Evolutionary conservation across 2,888 invertebrate genomes (phyloP), one percentile per base, ranked within the genome.

Genomic region (Megastigmus dorsalis): DNA sequence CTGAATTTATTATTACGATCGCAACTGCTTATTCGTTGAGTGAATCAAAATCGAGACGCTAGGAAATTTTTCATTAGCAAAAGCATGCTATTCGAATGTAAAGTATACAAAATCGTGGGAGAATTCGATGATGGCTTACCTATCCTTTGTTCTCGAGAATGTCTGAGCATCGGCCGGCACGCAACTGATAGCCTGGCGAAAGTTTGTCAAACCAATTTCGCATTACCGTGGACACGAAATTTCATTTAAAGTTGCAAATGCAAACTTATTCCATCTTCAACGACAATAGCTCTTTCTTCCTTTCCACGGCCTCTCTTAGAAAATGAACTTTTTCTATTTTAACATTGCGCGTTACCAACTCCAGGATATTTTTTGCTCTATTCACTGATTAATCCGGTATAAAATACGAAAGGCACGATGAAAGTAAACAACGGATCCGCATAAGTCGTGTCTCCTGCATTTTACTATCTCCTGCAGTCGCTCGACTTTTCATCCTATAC

Each of bases 201-300:
- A 59, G 33, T 68, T 68, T 38, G 18, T 28, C 36, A 57, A 68
- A 48, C 57, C 50, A 68, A 68, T 68, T 68, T 50, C 18, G 48
- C 15, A 36, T 66, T 66, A 54, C 54, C 13, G 9, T 15, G n/a
- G 28, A 28, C n/a, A n/a, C 48, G 18, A 26, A 62, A 68, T 68
- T 48, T 48, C 48, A 68, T 68, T 68, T 59, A 50, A 69, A 69
- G 30, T 69, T 69, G 6, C 1, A 30, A 52, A 43, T 69, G 60
- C 28, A 54, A 62, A 62, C n/a, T 54, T 70, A 62, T 70, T 70
- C 52, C 26, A 70, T 55, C 55, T 62, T 36, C 15, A 33, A 26
- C 9, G 26, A 43, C 15, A 45, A 54, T 50, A 9, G 33, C 18
- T 50, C 60, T 36, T n/a, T n/a, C 5, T 41, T 45, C 48, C n/a